phyloP scores from a whole-genome alignment of 2,888 invertebrate genomes.

The Rosalia funebris region DNA sequence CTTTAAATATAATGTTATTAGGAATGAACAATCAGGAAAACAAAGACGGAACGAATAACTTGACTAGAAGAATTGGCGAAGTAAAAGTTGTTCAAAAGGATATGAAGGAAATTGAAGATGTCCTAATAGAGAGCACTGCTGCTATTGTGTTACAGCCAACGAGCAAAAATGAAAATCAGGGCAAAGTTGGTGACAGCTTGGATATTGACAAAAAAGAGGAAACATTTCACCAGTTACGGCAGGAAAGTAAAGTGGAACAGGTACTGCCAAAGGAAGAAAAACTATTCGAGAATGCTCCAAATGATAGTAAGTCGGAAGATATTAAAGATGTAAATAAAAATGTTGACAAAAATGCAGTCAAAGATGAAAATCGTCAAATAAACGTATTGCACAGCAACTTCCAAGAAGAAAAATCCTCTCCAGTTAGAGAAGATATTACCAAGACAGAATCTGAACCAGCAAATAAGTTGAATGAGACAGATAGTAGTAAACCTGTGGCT shows the following conservation, averaged over 20 bases:
- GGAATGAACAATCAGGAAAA: not conserved
- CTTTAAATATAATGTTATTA: constrained; percentile 41
- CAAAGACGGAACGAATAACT: not conserved
- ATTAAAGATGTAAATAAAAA: not conserved
- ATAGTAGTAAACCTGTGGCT: too few species aligned
- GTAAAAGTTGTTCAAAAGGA: not conserved
- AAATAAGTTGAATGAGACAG: too few species aligned
- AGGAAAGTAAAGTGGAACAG: not conserved
- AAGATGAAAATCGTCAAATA: too few species aligned
- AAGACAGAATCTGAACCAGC: too few species aligned
- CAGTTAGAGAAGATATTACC: too few species aligned
- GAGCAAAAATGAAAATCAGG: constrained; percentile 2
- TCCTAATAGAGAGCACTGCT: constrained; percentile 43
- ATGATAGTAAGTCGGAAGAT: not conserved
- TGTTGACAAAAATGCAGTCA: not conserved
- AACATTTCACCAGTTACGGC: not conserved
- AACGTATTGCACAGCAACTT: too few species aligned
- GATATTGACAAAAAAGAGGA: not conserved
- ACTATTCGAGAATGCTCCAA: not conserved
- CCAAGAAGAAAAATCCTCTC: too few species aligned
- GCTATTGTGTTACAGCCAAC: constrained; percentile 35
- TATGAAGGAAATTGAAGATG: constrained; percentile 15
- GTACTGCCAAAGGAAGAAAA: not conserved
- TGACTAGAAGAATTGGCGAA: constrained; percentile 1
- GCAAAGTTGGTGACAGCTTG: not conserved